phyloP scores from a whole-genome alignment of 2,113 vertebrate species.

The Origma solitaria region DNA sequence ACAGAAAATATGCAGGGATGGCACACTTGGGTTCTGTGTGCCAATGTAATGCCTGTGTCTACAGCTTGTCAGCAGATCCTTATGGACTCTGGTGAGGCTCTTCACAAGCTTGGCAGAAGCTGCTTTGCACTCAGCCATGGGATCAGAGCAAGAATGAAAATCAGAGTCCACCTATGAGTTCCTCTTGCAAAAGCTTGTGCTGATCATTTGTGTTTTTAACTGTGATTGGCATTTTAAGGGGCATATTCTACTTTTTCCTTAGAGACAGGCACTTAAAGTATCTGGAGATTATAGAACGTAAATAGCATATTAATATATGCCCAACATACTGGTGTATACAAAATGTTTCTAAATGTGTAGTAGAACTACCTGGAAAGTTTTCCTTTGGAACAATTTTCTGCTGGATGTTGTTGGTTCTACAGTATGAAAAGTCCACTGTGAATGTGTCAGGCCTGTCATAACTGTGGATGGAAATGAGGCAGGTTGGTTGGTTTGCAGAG shows the following conservation, averaged over 20 bases:
- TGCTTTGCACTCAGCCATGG: neutral
- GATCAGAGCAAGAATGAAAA: neutral
- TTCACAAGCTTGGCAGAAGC: neutral
- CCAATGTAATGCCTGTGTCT: neutral
- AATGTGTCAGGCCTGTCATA: neutral
- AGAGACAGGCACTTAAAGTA: neutral
- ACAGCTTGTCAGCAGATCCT: neutral
- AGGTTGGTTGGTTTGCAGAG: neutral
- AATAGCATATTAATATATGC: neutral
- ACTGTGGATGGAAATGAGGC: constrained; percentile 5
- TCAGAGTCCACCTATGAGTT: neutral
- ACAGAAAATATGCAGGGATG: rapidly evolving
- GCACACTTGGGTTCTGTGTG: neutral
- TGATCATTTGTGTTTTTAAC: neutral
- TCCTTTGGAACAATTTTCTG: neutral
- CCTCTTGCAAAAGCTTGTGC: neutral
- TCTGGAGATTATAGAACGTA: neutral
- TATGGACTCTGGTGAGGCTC: neutral
- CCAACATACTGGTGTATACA: neutral
- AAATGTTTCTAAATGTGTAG: neutral
- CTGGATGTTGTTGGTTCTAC: neutral
- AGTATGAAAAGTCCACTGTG: neutral
- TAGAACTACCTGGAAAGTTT: neutral
- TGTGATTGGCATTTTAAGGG: neutral
- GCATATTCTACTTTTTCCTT: neutral